phyloP scores from a whole-genome alignment of 1,140 invertebrate genomes.

The Pogonus chalceus region DNA sequence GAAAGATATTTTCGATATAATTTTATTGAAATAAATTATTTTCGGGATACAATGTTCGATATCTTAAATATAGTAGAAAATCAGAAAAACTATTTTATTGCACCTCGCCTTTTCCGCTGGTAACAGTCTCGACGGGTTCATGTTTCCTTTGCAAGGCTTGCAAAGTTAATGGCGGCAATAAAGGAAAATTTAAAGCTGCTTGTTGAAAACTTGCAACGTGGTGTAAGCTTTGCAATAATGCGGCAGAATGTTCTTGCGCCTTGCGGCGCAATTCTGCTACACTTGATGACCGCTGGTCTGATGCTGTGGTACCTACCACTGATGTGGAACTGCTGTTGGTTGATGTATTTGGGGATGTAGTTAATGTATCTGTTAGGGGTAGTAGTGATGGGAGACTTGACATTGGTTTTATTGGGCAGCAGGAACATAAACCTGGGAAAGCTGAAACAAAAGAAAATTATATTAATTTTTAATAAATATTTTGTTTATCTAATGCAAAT shows the following conservation, averaged over 20 bases:
- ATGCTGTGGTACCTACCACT: slow-evolving; percentile 54
- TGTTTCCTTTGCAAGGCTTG: slow-evolving; percentile 28
- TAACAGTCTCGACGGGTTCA: slow-evolving; percentile 17
- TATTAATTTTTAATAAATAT: neutral
- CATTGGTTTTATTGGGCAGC: slow-evolving; percentile 58
- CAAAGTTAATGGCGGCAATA: slow-evolving; percentile 39
- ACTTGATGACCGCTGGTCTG: slow-evolving; percentile 60
- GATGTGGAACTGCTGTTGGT: slow-evolving; percentile 60
- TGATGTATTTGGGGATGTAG: slow-evolving; percentile 27
- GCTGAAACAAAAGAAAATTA: slow-evolving; percentile 35
- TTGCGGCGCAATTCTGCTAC: slow-evolving; percentile 79
- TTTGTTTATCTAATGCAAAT: no score
- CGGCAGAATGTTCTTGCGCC: slow-evolving; percentile 83
- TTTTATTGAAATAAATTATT: no score
- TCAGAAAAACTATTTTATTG: no score
- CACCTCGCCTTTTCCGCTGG: slow-evolving; percentile 13
- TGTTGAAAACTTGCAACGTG: slow-evolving; percentile 42
- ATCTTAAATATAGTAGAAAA: no score
- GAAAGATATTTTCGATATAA: no score
- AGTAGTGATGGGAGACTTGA: slow-evolving; percentile 22
- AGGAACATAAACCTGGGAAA: slow-evolving; percentile 63
- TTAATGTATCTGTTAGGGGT: slow-evolving; percentile 19
- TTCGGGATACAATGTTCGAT: no score
- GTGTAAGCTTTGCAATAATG: slow-evolving; percentile 62
- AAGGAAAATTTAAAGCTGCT: slow-evolving; percentile 40